phyloP scores from a whole-genome alignment of 2,113 vertebrate species.

The Aspidoscelis tigris region DNA sequence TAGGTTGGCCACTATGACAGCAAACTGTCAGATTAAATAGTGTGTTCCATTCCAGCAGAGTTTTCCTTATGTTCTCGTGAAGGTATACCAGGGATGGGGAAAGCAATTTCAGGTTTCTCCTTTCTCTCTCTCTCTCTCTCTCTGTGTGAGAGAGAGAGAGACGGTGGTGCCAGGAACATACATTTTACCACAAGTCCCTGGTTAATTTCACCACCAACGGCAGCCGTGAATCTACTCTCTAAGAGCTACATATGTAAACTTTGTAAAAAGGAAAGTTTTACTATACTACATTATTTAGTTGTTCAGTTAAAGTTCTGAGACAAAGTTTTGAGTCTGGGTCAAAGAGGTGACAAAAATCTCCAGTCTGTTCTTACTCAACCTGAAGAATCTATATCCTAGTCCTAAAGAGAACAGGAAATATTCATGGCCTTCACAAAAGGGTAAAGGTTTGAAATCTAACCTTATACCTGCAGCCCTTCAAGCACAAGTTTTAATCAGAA shows the following conservation, averaged over 20 bases:
- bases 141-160: too few species aligned
- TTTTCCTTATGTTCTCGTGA: too few species aligned
- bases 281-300: background rate
- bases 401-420: slow-evolving; percentile 12
- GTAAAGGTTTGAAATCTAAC: slow-evolving; percentile 19
- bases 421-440: slow-evolving; percentile 4
- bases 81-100: too few species aligned
- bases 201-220: too few species aligned
- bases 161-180: too few species aligned
- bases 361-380: slow-evolving; percentile 6
- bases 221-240: background rate
- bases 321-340: slow-evolving; percentile 18
- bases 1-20: too few species aligned
- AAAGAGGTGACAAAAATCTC: slow-evolving; percentile 2
- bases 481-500: slow-evolving; percentile 20
- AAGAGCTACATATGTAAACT: background rate
- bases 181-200: too few species aligned
- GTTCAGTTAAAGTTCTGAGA: background rate
- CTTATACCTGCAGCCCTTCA: slow-evolving; percentile 18
- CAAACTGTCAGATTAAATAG: too few species aligned
- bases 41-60: too few species aligned
- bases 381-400: slow-evolving; percentile 4
- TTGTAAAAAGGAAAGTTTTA: slow-evolving; percentile 1
- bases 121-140: too few species aligned
- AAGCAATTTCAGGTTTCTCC: too few species aligned